Conservation (phyloP, 2,888 invertebrate species). For the Ganaspis brasiliensis region DNA sequence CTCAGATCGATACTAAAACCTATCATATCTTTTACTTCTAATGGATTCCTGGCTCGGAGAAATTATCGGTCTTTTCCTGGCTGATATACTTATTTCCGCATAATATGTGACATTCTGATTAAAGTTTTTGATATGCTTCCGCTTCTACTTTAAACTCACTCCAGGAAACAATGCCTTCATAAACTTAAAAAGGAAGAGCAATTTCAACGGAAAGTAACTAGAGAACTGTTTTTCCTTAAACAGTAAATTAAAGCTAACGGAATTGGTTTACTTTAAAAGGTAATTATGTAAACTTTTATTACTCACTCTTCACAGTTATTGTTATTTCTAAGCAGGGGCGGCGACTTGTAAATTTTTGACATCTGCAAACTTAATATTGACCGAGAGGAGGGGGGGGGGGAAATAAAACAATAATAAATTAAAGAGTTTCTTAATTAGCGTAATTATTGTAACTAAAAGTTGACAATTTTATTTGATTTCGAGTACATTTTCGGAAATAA, state of each 20-base stretch:
- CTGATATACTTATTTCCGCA: slow-evolving; percentile 34
- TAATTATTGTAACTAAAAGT: too few species aligned
- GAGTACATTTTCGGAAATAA: too few species aligned
- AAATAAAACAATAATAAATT: too few species aligned
- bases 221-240: slow-evolving; percentile 15
- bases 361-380: too few species aligned
- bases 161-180: not conserved
- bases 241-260: not conserved
- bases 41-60: slow-evolving; percentile 59
- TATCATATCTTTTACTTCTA: slow-evolving; percentile 58
- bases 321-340: too few species aligned
- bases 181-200: not conserved
- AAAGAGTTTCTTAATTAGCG: too few species aligned
- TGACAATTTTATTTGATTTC: too few species aligned
- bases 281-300: too few species aligned
- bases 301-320: too few species aligned
- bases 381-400: too few species aligned
- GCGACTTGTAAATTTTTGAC: too few species aligned
- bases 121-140: slow-evolving; percentile 46
- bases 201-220: slow-evolving; percentile 1
- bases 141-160: not conserved
- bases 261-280: not conserved
- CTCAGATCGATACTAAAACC: slow-evolving; percentile 57
- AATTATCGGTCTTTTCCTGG: slow-evolving; percentile 53
- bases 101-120: slow-evolving; percentile 53